Conservation (phyloP, 2,888 invertebrate genomes). For the Cephus pygmeus region DNA sequence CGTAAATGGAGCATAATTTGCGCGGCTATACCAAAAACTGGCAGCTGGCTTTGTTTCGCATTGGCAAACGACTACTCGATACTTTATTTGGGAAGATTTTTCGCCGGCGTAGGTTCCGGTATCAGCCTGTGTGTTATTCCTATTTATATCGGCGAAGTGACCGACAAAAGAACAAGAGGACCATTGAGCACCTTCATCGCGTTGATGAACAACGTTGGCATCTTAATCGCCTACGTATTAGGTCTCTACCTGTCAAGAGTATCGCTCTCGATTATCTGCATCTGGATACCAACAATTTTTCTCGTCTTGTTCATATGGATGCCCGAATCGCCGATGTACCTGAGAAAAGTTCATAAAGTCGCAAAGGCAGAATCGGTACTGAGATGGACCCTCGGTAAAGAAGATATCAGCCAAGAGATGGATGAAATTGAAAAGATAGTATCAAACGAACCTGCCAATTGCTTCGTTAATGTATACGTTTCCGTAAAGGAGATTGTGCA, state of each 20-base stretch:
- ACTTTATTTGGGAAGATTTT: slow-evolving; percentile 51
- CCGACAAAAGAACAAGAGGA: slow-evolving; percentile 57
- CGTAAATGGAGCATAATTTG: slow-evolving; percentile 58
- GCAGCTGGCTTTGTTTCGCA: slow-evolving; percentile 57
- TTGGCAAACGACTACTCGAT: slow-evolving; percentile 40
- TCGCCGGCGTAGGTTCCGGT: slow-evolving; percentile 59
- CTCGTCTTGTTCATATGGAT: slow-evolving; percentile 55
- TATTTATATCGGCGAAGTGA: slow-evolving; percentile 61
- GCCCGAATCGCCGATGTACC: slow-evolving; percentile 59
- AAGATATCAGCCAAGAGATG: slow-evolving; percentile 55
- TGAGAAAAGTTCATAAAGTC: slow-evolving; percentile 53
- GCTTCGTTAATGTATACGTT: neutral
- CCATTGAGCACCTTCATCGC: slow-evolving; percentile 42
- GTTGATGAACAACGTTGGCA: slow-evolving; percentile 16
- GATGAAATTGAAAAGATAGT: slow-evolving; percentile 61
- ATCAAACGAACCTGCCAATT: slow-evolving; percentile 39
- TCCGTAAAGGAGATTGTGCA: neutral
- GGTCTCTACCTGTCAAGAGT: slow-evolving; percentile 44
- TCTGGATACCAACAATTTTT: slow-evolving; percentile 50
- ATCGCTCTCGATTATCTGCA: slow-evolving; percentile 50
- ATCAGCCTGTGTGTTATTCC: slow-evolving; percentile 60
- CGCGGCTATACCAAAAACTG: slow-evolving; percentile 58
- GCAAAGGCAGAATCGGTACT: slow-evolving; percentile 52
- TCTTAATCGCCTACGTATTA: slow-evolving; percentile 48
- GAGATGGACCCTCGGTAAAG: slow-evolving; percentile 56